Conservation (phyloP, 2,113 vertebrate species). For the Thalassarche chlororhynchos region DNA sequence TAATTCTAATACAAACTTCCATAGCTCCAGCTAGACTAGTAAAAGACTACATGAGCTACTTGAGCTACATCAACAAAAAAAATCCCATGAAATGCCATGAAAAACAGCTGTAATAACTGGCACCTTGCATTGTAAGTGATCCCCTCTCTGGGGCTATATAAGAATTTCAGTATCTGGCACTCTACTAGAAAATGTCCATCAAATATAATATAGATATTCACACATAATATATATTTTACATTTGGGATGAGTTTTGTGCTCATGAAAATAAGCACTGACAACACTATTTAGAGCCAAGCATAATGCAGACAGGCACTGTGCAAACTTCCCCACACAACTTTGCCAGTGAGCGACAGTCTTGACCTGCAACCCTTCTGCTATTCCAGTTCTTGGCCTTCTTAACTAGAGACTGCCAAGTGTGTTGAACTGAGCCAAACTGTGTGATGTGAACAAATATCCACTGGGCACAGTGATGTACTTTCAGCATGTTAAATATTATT, state of each 20-base stretch:
- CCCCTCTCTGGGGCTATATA: background rate
- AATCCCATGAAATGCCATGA: background rate
- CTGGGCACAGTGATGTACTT: background rate
- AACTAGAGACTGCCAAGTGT: slow-evolving; percentile 16
- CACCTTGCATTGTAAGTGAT: background rate
- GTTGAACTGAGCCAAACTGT: background rate
- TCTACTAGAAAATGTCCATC: background rate
- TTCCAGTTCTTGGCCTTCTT: background rate
- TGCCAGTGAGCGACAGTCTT: background rate
- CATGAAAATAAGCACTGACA: slow-evolving; percentile 31
- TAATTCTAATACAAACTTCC: background rate
- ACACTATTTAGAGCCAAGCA: background rate
- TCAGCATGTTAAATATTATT: background rate
- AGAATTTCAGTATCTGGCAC: background rate
- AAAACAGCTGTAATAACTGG: background rate
- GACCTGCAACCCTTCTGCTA: slow-evolving; percentile 30
- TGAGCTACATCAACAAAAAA: background rate
- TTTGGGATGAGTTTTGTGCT: slow-evolving; percentile 9
- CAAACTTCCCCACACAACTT: background rate
- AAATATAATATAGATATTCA: background rate
- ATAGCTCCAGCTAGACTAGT: background rate
- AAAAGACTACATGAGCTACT: background rate
- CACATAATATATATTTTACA: slow-evolving; percentile 1
- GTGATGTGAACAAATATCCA: slow-evolving; percentile 12
- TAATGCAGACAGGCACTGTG: background rate